Conservation (phyloP, 2,797 vertebrate genomes). For the Hippopotamyrus pictus region DNA sequence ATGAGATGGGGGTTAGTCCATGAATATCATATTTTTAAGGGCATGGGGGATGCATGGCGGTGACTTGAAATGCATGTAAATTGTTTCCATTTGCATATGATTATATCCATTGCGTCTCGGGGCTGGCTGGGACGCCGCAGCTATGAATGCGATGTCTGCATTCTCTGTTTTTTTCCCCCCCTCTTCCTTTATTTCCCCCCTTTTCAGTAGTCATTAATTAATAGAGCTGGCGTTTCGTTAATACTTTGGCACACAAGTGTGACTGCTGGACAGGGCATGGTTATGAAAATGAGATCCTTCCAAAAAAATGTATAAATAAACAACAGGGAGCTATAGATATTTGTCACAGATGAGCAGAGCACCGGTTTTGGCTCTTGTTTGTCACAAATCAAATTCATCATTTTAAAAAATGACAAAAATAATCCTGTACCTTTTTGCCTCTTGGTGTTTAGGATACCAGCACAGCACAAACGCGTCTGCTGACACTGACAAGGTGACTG, state of each 20-base stretch:
- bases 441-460: background rate
- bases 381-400: background rate
- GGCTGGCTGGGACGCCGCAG: background rate
- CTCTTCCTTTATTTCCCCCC: background rate
- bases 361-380: background rate
- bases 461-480: background rate
- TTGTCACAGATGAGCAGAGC: background rate
- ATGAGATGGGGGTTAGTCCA: background rate
- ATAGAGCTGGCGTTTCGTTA: background rate
- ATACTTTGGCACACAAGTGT: background rate
- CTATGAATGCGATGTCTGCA: background rate
- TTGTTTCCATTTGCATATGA: constrained; percentile 12
- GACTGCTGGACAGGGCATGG: background rate
- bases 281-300: background rate
- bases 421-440: background rate
- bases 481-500: background rate
- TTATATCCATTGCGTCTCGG: background rate
- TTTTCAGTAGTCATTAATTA: constrained; percentile 2
- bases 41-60: background rate
- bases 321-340: background rate
- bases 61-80: constrained; percentile 10
- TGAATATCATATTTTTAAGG: background rate
- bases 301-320: background rate
- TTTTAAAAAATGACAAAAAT: background rate
- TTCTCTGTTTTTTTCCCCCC: background rate